phyloP scores from a whole-genome alignment of 2,113 vertebrate species.

The Cochlearius cochlearius region DNA sequence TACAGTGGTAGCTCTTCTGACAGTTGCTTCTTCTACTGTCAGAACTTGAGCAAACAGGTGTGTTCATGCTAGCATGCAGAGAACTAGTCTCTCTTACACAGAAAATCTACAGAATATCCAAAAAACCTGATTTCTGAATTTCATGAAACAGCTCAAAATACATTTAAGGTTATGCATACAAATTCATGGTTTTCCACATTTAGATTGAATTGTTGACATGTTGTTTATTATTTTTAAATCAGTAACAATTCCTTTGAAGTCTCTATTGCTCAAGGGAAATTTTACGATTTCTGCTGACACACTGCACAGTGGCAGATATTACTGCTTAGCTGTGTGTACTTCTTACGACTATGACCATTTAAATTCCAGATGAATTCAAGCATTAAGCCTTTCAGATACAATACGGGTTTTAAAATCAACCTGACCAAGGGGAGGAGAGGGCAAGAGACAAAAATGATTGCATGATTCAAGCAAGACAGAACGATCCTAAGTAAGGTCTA shows the following conservation, averaged over 20 bases:
- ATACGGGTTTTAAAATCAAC: conserved; percentile 29
- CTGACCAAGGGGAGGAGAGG: not conserved
- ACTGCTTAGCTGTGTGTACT: conserved; percentile 37
- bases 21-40: not conserved
- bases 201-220: conserved; percentile 3
- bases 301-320: conserved; percentile 21
- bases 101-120: not conserved
- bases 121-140: not conserved
- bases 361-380: not conserved
- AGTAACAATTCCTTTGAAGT: conserved; percentile 60
- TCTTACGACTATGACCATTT: conserved; percentile 31
- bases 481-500: not conserved
- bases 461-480: not conserved
- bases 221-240: conserved; percentile 52
- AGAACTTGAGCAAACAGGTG: not conserved
- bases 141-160: not conserved
- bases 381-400: conserved; percentile 40
- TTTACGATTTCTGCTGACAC: conserved; percentile 60
- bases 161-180: not conserved
- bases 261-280: conserved; percentile 43
- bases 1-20: not conserved
- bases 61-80: not conserved
- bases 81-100: not conserved
- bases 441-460: not conserved
- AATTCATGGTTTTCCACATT: not conserved